These are phyloP conservation scores for Sterrhoptilus dennistouni DNA, from an alignment of 2,113 vertebrate species.

Conservation along the genomic window DNA sequence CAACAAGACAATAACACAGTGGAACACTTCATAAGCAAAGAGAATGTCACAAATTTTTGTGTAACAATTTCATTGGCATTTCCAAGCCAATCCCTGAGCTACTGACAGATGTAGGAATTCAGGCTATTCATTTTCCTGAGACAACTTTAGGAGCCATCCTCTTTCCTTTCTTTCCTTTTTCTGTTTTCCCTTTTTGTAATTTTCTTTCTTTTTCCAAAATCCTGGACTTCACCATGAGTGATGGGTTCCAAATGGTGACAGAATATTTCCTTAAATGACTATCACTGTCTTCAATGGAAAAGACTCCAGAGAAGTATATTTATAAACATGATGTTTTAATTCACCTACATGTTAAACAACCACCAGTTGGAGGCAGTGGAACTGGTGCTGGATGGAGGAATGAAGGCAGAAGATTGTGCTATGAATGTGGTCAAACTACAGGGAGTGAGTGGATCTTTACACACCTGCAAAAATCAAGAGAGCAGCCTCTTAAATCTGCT, in stretches of 20 bases:
- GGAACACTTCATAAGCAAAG: neutral
- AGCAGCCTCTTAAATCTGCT: neutral
- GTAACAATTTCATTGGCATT: neutral
- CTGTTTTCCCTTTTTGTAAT: neutral
- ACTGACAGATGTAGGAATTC: neutral
- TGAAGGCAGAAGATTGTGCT: accelerated
- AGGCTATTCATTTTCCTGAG: neutral
- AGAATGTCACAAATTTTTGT: neutral
- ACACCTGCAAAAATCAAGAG: neutral
- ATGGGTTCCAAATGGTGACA: neutral
- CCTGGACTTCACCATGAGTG: neutral
- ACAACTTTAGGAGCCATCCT: neutral
- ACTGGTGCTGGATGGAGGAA: neutral
- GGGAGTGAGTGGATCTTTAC: neutral
- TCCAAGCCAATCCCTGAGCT: neutral
- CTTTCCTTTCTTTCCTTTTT: neutral
- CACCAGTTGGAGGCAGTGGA: neutral
- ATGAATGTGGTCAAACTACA: neutral
- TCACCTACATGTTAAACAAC: neutral
- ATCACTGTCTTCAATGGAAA: neutral
- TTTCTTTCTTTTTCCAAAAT: neutral
- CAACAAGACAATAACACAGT: neutral
- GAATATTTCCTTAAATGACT: neutral
- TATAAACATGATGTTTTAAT: neutral
- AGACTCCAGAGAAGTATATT: neutral